phyloP scores from a whole-genome alignment of 2,888 invertebrate species.

The Digitonthophagus gazella region DNA sequence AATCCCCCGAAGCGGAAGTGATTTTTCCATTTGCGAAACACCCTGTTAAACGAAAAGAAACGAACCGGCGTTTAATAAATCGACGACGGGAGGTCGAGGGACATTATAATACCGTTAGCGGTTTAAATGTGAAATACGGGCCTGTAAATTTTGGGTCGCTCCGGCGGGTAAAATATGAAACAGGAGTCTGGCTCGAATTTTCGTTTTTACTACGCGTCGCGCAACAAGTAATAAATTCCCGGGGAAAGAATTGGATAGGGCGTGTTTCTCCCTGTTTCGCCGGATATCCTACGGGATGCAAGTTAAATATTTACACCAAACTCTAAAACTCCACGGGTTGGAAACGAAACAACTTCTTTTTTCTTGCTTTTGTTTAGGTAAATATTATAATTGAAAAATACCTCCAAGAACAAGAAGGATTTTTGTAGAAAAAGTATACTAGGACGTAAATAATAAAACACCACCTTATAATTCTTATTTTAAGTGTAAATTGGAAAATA shows the following conservation, averaged over 20 bases:
- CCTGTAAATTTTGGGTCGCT: conserved; percentile 5
- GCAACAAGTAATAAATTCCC: conserved; percentile 15
- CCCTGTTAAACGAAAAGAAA: background rate
- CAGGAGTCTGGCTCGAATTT: background rate
- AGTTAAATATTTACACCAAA: background rate
- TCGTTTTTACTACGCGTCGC: conserved; percentile 6
- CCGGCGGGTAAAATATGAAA: conserved; percentile 10
- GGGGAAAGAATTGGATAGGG: background rate
- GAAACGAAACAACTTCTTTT: background rate
- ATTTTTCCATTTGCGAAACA: background rate
- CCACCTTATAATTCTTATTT: no score
- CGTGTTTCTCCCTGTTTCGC: background rate
- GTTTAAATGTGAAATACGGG: conserved; percentile 16
- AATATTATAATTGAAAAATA: no score
- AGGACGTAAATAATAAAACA: no score
- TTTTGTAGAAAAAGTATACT: no score
- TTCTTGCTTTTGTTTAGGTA: no score
- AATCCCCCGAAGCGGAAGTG: background rate
- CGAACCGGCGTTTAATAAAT: conserved; percentile 5
- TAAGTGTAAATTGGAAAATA: no score
- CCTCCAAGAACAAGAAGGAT: no score
- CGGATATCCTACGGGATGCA: background rate
- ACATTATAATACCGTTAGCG: conserved; percentile 16
- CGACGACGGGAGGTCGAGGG: conserved; percentile 2
- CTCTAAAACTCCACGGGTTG: background rate